phyloP scores from a whole-genome alignment of 2,888 invertebrate species.

The Pachydiplax longipennis region DNA sequence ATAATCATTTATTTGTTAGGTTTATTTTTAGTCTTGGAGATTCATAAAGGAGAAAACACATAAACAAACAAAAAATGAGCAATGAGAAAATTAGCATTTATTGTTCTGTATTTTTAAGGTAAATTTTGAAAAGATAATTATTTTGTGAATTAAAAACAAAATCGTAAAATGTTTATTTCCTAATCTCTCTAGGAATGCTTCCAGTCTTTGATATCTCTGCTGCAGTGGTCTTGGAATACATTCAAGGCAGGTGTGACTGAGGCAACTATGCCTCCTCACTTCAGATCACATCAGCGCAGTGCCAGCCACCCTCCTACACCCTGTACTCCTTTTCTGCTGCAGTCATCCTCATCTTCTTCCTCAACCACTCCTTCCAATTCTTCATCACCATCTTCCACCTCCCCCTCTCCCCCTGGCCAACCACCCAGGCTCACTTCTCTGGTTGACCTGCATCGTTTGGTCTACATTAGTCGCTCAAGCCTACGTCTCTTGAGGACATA shows the following conservation, averaged over 20 bases:
- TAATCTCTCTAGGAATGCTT: constrained; percentile 69
- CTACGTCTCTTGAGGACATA: constrained; percentile 83
- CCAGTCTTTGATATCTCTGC: constrained; percentile 79
- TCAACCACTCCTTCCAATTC: constrained; percentile 45
- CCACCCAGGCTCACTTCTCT: constrained; percentile 63
- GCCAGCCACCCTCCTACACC: constrained; percentile 27
- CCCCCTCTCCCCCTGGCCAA: constrained; percentile 55
- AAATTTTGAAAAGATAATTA: too few relatives aligned
- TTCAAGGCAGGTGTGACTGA: constrained; percentile 78
- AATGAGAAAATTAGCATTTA: too few relatives aligned
- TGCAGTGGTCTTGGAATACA: constrained; percentile 94
- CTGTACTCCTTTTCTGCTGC: constrained; percentile 21
- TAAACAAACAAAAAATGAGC: too few relatives aligned
- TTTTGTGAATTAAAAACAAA: too few relatives aligned
- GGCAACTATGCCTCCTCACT: constrained; percentile 52
- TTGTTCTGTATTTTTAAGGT: too few relatives aligned
- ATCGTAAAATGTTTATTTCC: constrained; percentile 22
- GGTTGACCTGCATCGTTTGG: constrained; percentile 80
- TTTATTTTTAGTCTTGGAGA: too few relatives aligned
- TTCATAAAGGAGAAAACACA: too few relatives aligned
- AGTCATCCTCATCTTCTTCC: constrained; percentile 51
- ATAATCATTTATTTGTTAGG: too few relatives aligned
- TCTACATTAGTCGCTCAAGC: constrained; percentile 85
- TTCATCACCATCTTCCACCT: constrained; percentile 6
- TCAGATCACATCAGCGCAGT: constrained; percentile 8